These are phyloP conservation scores for Prionailurus viverrinus DNA, from an alignment of 2,113 vertebrate species.

Conservation along the genomic window DNA sequence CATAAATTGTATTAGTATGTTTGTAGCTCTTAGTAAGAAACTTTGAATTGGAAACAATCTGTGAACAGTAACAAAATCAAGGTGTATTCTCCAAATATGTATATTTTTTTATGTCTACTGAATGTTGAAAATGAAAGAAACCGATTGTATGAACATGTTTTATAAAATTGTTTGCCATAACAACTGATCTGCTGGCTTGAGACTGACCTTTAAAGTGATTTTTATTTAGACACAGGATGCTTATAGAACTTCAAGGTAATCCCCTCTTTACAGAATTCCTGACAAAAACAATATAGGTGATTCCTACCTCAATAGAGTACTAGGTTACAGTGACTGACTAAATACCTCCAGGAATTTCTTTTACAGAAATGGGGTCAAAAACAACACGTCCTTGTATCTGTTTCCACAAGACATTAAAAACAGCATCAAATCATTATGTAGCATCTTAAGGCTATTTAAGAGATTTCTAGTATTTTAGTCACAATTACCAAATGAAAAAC, in stretches of 20 bases:
- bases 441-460: not conserved
- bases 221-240: not conserved
- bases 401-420: not conserved
- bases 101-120: not conserved
- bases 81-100: not conserved
- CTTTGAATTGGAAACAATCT: slow-evolving; percentile 9
- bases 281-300: not conserved
- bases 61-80: slow-evolving; percentile 33
- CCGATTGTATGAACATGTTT: not conserved
- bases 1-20: slow-evolving; percentile 43
- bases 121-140: slow-evolving; percentile 38
- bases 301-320: not conserved
- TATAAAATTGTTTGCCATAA: slow-evolving; percentile 42
- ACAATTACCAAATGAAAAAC: not conserved
- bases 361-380: slow-evolving; percentile 17
- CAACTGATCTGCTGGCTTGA: not conserved
- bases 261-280: not conserved
- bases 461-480: slow-evolving; percentile 6
- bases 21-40: not conserved
- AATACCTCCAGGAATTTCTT: slow-evolving; percentile 5
- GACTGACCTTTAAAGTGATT: not conserved
- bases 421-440: not conserved
- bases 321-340: not conserved
- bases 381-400: not conserved
- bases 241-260: not conserved